A percentile compares a stretch with the other conserved stretches of the same genome.
phyloP scores from a whole-genome alignment of 2,113 vertebrate genomes.

The Zosterops japonicus region DNA sequence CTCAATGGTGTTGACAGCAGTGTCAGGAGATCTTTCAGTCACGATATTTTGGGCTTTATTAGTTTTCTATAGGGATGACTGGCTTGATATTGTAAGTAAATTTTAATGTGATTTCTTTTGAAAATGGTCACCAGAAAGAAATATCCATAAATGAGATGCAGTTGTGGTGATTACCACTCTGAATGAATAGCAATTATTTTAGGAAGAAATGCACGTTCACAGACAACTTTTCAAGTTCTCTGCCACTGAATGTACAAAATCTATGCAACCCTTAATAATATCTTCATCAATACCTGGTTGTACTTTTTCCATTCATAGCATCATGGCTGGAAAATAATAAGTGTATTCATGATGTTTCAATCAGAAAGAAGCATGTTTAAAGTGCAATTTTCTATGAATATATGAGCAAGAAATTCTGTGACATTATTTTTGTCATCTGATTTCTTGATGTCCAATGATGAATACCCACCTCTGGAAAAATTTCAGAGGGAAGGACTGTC shows the following conservation, averaged over 20 bases:
- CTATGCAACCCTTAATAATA: background rate
- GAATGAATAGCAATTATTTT: background rate
- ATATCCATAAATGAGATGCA: background rate
- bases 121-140: background rate
- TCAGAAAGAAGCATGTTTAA: background rate
- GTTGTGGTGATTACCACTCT: background rate
- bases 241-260: background rate
- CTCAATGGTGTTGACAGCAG: background rate
- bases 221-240: background rate
- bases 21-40: background rate
- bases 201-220: background rate
- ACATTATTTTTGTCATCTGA: background rate
- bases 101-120: background rate
- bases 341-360: background rate
- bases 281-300: background rate
- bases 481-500: background rate
- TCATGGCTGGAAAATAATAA: background rate
- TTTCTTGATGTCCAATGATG: background rate
- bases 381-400: background rate
- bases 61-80: background rate
- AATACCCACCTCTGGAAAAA: background rate
- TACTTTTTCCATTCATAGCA: background rate
- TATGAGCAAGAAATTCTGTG: background rate
- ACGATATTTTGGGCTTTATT: background rate
- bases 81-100: background rate